Conservation (phyloP, 2,888 invertebrate species). For the Branchellion lobata region DNA sequence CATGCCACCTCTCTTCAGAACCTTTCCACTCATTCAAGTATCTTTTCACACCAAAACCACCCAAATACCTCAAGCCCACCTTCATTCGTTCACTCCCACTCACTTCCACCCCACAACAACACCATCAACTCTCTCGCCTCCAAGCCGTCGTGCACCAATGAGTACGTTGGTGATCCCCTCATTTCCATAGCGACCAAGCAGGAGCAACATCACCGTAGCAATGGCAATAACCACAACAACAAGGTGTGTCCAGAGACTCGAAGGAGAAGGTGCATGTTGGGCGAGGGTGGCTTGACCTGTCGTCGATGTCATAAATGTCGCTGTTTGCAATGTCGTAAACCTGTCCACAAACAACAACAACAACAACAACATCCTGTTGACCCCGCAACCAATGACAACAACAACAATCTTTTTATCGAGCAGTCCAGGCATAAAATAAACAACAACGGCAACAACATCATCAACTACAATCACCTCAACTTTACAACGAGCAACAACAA, state of each 20-base stretch:
- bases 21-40: neutral
- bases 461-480: too few relatives aligned
- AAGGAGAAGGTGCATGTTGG: neutral
- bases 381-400: neutral
- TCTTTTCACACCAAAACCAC: neutral
- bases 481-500: too few relatives aligned
- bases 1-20: neutral
- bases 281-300: neutral
- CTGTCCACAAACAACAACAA: neutral
- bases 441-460: too few relatives aligned
- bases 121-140: neutral
- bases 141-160: neutral
- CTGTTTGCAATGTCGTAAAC: constrained; percentile 4
- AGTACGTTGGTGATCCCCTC: neutral
- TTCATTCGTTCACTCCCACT: neutral
- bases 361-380: constrained; percentile 15
- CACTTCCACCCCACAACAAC: neutral
- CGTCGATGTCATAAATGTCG: constrained; percentile 1
- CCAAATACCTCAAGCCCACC: neutral
- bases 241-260: neutral
- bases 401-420: neutral
- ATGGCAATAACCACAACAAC: neutral
- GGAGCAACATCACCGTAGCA: neutral
- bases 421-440: neutral
- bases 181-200: neutral